Evolutionary conservation across 2,888 invertebrate species (phyloP).

Genomic region (Leptogaster cylindrica): DNA sequence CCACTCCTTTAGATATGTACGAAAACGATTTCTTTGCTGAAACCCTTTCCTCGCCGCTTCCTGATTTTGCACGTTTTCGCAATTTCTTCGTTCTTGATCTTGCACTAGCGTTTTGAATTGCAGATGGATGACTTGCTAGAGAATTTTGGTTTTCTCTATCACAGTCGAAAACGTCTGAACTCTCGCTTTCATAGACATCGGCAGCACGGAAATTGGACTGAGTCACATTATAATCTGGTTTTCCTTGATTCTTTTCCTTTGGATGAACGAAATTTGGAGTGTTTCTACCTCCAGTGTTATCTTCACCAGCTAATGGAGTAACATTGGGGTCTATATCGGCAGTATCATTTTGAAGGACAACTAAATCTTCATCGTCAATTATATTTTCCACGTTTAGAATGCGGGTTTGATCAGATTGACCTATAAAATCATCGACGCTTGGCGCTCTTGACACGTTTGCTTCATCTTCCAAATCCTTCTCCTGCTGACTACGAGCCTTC

Average conservation of each 20-base stretch:
- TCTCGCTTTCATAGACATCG: conserved; percentile 69
- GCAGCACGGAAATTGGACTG: conserved; percentile 61
- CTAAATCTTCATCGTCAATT: conserved; percentile 56
- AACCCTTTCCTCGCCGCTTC: conserved; percentile 52
- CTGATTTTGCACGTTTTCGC: conserved; percentile 56
- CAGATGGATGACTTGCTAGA: too few species aligned
- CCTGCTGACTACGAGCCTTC: background rate
- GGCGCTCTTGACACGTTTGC: conserved; percentile 59
- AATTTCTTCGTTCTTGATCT: too few species aligned
- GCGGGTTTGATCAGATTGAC: conserved; percentile 56
- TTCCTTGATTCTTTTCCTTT: conserved; percentile 42
- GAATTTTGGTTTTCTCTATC: conserved; percentile 51
- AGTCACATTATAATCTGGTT: conserved; percentile 57
- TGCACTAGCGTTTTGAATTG: too few species aligned
- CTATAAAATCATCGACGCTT: conserved; percentile 60
- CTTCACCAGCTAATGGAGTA: background rate
- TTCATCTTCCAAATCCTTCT: too few species aligned
- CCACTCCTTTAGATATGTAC: conserved; percentile 56
- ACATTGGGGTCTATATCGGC: too few species aligned
- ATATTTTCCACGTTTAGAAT: conserved; percentile 50
- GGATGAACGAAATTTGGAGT: background rate
- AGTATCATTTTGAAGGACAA: background rate
- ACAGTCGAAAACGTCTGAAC: conserved; percentile 62
- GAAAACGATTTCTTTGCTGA: conserved; percentile 52
- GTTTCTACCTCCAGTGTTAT: background rate